Percentiles rank a stretch among this genome's conserved stretches.
These are phyloP conservation scores for Nymphalis urticae DNA, from an alignment of 2,888 invertebrate genomes.

Conservation along the genomic window DNA sequence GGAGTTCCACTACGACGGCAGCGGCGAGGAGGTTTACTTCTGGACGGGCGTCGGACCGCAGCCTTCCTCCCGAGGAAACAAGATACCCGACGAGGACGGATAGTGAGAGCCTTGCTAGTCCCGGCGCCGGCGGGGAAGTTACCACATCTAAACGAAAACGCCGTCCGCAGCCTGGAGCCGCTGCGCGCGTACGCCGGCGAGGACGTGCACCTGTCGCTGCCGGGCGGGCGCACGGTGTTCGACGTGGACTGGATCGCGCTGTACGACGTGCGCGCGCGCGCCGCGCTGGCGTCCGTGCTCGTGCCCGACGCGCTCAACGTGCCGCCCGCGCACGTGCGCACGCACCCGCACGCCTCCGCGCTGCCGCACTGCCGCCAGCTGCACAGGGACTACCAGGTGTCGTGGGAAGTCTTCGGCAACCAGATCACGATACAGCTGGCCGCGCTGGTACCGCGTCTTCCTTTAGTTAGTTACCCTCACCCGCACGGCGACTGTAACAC, in stretches of 20 bases:
- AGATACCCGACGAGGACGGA: conserved; percentile 94
- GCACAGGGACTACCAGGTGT: conserved; percentile 90
- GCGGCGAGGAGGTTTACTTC: conserved; percentile 89
- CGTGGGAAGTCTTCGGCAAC: conserved; percentile 95
- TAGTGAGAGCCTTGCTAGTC: conserved; percentile 84
- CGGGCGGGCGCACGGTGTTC: conserved; percentile 91
- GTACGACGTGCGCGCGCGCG: conserved; percentile 83
- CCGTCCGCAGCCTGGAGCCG: conserved; percentile 85
- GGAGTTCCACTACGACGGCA: conserved; percentile 89
- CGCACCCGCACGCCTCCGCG: conserved; percentile 67
- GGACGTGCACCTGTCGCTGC: conserved; percentile 87
- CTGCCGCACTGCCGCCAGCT: conserved; percentile 93
- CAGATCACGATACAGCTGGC: conserved; percentile 92
- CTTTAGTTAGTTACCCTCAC: neutral
- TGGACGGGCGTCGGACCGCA: conserved; percentile 95
- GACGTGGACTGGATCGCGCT: conserved; percentile 92
- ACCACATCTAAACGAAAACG: conserved; percentile 40
- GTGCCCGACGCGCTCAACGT: conserved; percentile 90
- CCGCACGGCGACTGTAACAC: neutral
- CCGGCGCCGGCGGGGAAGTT: too few species aligned
- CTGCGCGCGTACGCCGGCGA: conserved; percentile 87
- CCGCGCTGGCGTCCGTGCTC: conserved; percentile 74
- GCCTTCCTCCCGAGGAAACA: conserved; percentile 89
- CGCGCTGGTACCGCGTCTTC: conserved; percentile 83
- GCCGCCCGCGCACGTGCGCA: conserved; percentile 86